Conservation (phyloP, 2,888 invertebrate species). For the Rhaphigaster nebulosa region DNA sequence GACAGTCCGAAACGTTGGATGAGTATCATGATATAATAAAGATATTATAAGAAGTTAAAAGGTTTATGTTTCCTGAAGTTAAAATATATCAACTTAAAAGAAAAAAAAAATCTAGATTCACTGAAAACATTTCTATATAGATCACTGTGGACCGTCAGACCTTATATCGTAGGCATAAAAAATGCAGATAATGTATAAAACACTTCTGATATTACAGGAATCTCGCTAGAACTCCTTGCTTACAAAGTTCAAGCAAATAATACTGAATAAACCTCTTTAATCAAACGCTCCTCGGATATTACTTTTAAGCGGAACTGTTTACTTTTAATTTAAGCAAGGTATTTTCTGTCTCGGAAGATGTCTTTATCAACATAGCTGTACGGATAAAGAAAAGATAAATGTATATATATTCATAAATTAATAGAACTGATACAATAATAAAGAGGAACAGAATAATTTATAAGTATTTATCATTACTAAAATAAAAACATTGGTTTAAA, state of each 20-base stretch:
- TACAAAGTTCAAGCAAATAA: constrained; percentile 15
- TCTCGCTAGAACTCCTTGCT: neutral
- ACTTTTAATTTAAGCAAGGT: neutral
- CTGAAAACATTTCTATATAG: neutral
- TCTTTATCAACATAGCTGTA: neutral
- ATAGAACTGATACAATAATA: too few relatives aligned
- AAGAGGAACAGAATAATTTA: too few relatives aligned
- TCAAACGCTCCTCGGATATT: neutral
- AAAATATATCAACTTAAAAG: too few relatives aligned
- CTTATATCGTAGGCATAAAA: neutral
- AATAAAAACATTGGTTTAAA: too few relatives aligned
- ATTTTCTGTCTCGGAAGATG: neutral
- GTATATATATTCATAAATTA: too few relatives aligned
- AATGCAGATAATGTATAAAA: neutral
- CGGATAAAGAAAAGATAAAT: neutral
- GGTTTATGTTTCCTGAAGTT: too few relatives aligned
- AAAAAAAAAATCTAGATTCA: too few relatives aligned
- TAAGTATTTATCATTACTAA: too few relatives aligned
- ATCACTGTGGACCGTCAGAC: neutral
- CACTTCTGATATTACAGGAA: neutral
- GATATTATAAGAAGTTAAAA: too few relatives aligned
- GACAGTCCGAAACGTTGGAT: too few relatives aligned
- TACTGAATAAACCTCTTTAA: neutral
- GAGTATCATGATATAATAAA: too few relatives aligned
- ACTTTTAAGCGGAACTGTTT: neutral